Evolutionary conservation across 2,888 invertebrate species (phyloP).

Genomic region (Caenorhabditis imperialis): DNA sequence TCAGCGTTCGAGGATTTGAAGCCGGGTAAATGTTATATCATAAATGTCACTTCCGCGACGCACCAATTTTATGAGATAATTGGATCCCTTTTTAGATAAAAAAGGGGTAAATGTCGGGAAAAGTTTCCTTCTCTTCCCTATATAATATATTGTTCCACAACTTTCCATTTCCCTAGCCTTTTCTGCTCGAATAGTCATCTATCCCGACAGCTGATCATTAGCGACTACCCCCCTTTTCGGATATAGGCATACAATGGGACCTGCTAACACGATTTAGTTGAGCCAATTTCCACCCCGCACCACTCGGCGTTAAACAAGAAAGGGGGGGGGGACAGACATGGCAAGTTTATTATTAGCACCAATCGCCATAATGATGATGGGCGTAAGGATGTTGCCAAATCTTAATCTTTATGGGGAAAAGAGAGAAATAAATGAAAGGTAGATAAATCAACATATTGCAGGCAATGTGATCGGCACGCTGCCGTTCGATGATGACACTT

Average conservation of each 20-base stretch:
- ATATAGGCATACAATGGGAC: slow-evolving; percentile 53
- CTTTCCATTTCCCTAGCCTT: background rate
- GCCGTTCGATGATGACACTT: slow-evolving; percentile 56
- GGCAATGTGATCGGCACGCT: slow-evolving; percentile 55
- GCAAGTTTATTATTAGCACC: slow-evolving; percentile 53
- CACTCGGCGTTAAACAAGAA: background rate
- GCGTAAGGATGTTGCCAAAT: slow-evolving; percentile 38
- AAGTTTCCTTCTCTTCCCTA: background rate
- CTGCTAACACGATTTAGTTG: slow-evolving; percentile 55
- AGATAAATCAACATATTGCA: slow-evolving; percentile 30
- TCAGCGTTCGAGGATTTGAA: slow-evolving; percentile 70
- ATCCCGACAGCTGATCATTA: slow-evolving; percentile 40
- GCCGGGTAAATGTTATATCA: slow-evolving; percentile 59
- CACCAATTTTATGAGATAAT: slow-evolving; percentile 26
- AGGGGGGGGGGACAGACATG: slow-evolving; percentile 20
- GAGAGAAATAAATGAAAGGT: slow-evolving; percentile 5
- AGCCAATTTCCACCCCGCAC: slow-evolving; percentile 51
- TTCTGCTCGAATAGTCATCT: slow-evolving; percentile 29
- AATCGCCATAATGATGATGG: slow-evolving; percentile 36
- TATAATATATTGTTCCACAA: too few relatives aligned
- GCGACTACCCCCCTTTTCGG: slow-evolving; percentile 9
- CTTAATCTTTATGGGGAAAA: slow-evolving; percentile 1
- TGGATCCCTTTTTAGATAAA: slow-evolving; percentile 16
- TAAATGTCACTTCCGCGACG: slow-evolving; percentile 29
- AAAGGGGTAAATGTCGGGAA: too few relatives aligned